Percentiles rank a stretch among this genome's conserved stretches.
These are phyloP conservation scores for Capitulum mitella DNA, from an alignment of 2,888 invertebrate genomes.

Conservation along the genomic window DNA sequence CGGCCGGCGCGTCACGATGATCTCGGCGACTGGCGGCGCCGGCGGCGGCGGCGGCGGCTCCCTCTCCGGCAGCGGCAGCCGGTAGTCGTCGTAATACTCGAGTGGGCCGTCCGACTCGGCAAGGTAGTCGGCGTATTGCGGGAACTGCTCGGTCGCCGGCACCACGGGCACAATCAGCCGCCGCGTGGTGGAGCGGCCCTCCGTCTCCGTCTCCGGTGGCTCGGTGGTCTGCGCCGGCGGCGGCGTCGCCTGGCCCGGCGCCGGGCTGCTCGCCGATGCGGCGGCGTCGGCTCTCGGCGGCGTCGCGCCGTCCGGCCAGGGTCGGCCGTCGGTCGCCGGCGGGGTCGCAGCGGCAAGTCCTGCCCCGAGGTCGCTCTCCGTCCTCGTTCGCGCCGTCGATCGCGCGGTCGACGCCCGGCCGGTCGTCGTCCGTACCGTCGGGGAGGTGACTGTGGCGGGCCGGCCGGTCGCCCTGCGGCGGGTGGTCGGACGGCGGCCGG, in stretches of 20 bases:
- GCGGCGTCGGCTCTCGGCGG: too few relatives aligned
- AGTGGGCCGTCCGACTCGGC: conserved; percentile 30
- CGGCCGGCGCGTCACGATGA: background rate
- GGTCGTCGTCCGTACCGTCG: background rate
- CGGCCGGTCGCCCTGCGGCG: background rate
- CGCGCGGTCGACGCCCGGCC: background rate
- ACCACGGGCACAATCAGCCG: background rate
- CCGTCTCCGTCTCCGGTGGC: background rate
- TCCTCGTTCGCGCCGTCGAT: background rate
- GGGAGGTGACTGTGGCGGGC: background rate
- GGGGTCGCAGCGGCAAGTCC: too few relatives aligned
- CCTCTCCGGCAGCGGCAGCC: background rate
- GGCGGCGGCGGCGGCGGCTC: background rate
- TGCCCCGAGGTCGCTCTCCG: too few relatives aligned
- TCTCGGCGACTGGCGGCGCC: background rate
- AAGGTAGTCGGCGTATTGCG: conserved; percentile 27
- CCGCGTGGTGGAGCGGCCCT: background rate
- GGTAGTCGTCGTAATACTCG: conserved; percentile 30
- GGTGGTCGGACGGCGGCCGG: background rate
- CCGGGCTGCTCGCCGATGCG: too few relatives aligned
- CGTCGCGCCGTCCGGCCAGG: too few relatives aligned
- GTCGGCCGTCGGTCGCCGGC: too few relatives aligned
- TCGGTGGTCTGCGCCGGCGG: background rate
- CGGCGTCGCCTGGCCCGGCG: too few relatives aligned
- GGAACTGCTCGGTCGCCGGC: conserved; percentile 20